Percentiles rank a stretch among this genome's conserved stretches.
Evolutionary conservation across 2,113 vertebrate species (phyloP).

Genomic region (Arizona elegans): DNA sequence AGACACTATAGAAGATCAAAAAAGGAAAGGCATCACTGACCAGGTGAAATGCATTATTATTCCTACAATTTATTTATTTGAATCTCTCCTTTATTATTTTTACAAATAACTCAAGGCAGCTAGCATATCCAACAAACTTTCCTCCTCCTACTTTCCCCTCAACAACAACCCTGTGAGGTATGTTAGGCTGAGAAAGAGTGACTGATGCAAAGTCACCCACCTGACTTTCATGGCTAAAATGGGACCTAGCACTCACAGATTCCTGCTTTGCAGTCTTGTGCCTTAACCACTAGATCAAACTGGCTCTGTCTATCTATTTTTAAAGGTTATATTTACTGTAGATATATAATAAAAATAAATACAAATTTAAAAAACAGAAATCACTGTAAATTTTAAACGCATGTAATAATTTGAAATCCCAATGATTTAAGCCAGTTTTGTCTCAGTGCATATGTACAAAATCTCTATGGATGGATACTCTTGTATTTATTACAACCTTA

Average conservation of each 20-base stretch:
- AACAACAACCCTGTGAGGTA: background rate
- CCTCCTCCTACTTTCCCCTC: background rate
- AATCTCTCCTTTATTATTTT: background rate
- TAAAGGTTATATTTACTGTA: background rate
- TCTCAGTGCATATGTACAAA: background rate
- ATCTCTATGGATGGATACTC: background rate
- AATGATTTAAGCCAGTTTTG: background rate
- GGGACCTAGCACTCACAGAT: background rate
- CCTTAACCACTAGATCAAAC: no score
- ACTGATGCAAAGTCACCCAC: background rate
- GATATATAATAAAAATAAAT: background rate
- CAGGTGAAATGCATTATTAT: constrained; percentile 68
- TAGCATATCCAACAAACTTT: background rate
- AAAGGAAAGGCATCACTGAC: constrained; percentile 88
- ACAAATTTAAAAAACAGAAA: no score
- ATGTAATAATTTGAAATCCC: background rate
- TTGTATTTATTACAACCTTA: background rate
- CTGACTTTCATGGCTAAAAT: background rate
- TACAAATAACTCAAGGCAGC: background rate
- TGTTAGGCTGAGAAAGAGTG: background rate
- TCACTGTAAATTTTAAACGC: background rate
- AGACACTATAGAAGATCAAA: constrained; percentile 88
- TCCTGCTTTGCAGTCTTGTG: background rate
- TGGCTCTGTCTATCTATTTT: background rate
- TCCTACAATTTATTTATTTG: background rate